phyloP scores from a whole-genome alignment of 2,113 vertebrate genomes.

The Pteronura brasiliensis region DNA sequence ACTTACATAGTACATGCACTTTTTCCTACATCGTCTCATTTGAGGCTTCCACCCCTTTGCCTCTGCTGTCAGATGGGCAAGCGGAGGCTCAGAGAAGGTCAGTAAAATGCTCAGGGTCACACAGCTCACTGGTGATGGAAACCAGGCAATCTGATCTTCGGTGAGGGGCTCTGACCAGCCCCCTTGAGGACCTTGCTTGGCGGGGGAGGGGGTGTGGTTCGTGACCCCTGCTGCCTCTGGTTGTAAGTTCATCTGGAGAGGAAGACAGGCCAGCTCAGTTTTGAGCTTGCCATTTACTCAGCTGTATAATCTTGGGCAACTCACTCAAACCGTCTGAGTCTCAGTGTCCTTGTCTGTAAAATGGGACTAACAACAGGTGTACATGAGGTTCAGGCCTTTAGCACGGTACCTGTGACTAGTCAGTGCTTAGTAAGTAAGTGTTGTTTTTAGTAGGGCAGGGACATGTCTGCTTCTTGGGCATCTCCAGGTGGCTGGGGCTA shows the following conservation, averaged over 20 bases:
- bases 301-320: background rate
- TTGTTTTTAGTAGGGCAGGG: background rate
- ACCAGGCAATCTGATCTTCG: background rate
- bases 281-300: background rate
- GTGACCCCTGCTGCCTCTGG: background rate
- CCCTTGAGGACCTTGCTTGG: no score
- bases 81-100: background rate
- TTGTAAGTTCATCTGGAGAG: background rate
- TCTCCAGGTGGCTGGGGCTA: background rate
- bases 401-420: background rate
- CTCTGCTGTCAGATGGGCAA: background rate
- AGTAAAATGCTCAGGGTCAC: background rate
- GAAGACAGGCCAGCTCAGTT: background rate
- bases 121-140: background rate
- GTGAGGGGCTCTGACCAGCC: background rate
- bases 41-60: background rate
- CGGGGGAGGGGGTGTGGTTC: fast-evolving
- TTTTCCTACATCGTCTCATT: background rate
- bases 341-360: background rate
- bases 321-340: background rate
- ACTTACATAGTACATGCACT: background rate
- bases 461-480: background rate
- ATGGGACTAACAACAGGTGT: background rate
- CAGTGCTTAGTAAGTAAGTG: fast-evolving
- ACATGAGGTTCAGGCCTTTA: background rate